Evolutionary conservation across 2,113 vertebrate species (phyloP).

Genomic region (Oxyruncus cristatus): DNA sequence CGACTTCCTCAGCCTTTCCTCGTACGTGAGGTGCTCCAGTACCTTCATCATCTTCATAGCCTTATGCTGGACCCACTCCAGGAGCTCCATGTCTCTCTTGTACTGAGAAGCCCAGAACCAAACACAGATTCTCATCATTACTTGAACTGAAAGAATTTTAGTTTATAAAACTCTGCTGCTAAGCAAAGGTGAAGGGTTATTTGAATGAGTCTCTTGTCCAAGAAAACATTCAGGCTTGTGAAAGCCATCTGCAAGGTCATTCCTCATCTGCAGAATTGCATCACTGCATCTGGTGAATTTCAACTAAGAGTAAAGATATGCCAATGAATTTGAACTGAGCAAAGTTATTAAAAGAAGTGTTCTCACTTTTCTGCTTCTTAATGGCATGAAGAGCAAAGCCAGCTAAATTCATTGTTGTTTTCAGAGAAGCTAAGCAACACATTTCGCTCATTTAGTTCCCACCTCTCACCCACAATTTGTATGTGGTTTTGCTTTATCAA

Average conservation of each 20-base stretch:
- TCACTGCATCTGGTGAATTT: neutral
- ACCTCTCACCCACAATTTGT: neutral
- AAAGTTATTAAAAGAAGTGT: neutral
- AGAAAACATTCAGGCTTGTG: neutral
- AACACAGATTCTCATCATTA: neutral
- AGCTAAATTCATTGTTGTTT: neutral
- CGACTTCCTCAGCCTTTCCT: neutral
- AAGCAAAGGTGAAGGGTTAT: too few relatives aligned
- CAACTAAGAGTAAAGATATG: neutral
- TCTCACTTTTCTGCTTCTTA: neutral
- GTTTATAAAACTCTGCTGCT: neutral
- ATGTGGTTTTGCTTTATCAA: neutral
- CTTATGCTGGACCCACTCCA: neutral
- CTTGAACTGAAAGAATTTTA: neutral
- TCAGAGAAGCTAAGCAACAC: neutral
- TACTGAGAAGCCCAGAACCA: neutral
- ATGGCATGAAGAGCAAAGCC: neutral
- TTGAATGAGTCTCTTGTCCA: accelerated
- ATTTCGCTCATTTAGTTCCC: neutral
- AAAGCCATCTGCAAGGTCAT: neutral
- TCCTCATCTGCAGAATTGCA: neutral
- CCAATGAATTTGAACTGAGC: neutral
- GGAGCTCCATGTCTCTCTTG: neutral
- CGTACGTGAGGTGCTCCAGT: neutral
- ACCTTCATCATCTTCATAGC: neutral